Evolutionary conservation across 92 coral and sea anemone species (phyloP).

Genomic region (Porites divaricata): DNA sequence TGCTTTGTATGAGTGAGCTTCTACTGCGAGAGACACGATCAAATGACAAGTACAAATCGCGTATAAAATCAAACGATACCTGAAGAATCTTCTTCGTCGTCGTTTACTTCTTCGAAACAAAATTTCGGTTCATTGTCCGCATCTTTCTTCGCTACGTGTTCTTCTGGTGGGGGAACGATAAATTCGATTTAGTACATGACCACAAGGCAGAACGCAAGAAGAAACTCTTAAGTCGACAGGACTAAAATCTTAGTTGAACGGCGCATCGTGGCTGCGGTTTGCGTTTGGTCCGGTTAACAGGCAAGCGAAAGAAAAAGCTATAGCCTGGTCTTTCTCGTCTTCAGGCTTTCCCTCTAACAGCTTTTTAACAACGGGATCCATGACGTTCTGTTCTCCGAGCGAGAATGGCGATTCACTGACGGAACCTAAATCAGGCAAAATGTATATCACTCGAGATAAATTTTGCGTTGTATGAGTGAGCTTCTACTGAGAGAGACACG

Average conservation of each 20-base stretch:
- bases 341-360: slow-evolving; percentile 32
- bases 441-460: too few relatives aligned
- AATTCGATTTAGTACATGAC: background rate
- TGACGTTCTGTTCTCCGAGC: background rate
- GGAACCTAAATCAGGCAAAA: too few relatives aligned
- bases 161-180: background rate
- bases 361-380: slow-evolving; percentile 40
- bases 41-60: background rate
- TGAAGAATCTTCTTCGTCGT: slow-evolving; percentile 26
- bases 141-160: background rate
- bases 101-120: slow-evolving; percentile 34
- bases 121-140: background rate
- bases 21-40: background rate
- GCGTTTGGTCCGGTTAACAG: slow-evolving; percentile 44
- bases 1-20: too few relatives aligned
- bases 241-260: background rate
- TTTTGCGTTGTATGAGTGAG: too few relatives aligned
- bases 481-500: background rate
- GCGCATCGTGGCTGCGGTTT: background rate
- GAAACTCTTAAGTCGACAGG: background rate
- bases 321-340: slow-evolving; percentile 28
- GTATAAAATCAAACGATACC: slow-evolving; percentile 4
- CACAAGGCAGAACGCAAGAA: background rate
- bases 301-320: slow-evolving; percentile 44
- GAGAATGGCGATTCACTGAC: background rate